Conservation (phyloP, 2,888 invertebrate species). For the Papilio gigon region DNA sequence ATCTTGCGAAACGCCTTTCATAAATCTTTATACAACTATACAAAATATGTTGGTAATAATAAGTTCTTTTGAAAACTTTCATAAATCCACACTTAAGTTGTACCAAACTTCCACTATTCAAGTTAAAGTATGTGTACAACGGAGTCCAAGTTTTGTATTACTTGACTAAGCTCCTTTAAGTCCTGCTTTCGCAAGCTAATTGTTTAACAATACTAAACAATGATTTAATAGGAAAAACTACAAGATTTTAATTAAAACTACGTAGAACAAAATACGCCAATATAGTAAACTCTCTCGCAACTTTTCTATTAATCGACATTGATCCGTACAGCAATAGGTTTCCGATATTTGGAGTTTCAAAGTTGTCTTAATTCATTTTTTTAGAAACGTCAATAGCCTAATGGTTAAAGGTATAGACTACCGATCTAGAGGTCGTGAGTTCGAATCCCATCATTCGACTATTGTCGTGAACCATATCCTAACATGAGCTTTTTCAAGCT, state of each 20-base stretch:
- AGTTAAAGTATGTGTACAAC: conserved; percentile 13
- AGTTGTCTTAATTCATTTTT: too few relatives aligned
- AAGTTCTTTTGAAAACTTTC: conserved; percentile 1
- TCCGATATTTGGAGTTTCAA: too few relatives aligned
- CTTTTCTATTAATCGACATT: background rate
- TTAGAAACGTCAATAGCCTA: too few relatives aligned
- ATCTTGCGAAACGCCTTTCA: background rate
- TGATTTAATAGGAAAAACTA: background rate
- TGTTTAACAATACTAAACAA: conserved; percentile 6
- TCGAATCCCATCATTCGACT: too few relatives aligned
- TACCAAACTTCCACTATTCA: conserved; percentile 16
- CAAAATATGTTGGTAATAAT: background rate
- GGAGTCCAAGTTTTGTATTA: background rate
- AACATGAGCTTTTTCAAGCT: too few relatives aligned
- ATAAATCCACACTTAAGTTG: conserved; percentile 15
- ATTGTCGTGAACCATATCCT: too few relatives aligned
- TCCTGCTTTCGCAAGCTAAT: background rate
- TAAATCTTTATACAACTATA: background rate
- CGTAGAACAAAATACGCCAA: background rate
- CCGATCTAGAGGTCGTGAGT: too few relatives aligned
- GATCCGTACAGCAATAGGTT: too few relatives aligned
- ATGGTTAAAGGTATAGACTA: too few relatives aligned
- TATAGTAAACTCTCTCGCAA: background rate
- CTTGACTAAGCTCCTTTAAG: conserved; percentile 19
- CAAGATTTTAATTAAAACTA: background rate